These are phyloP conservation scores for Enteromius thamalakanensis DNA, from an alignment of 2,797 vertebrate species.

Conservation along the genomic window DNA sequence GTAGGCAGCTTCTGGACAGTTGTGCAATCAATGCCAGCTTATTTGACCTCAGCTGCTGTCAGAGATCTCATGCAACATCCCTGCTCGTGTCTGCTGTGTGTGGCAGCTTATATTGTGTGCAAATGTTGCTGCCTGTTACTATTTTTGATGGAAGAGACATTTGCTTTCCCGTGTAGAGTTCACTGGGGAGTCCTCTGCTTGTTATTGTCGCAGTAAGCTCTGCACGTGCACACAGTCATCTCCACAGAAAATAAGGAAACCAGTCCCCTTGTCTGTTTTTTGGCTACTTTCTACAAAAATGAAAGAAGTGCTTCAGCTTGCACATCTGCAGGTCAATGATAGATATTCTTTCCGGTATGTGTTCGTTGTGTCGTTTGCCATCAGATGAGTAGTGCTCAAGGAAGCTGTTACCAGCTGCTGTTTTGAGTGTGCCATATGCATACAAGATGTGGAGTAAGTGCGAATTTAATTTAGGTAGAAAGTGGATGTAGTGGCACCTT, in stretches of 20 bases:
- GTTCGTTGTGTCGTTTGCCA: conserved; percentile 35
- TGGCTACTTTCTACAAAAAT: conserved; percentile 27
- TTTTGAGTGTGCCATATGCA: conserved; percentile 38
- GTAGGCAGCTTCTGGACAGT: conserved; percentile 39
- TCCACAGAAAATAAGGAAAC: conserved; percentile 66
- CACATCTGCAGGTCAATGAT: conserved; percentile 42
- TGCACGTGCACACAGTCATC: conserved; percentile 62
- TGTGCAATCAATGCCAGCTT: conserved; percentile 48
- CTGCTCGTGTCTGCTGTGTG: conserved; percentile 64
- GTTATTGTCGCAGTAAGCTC: conserved; percentile 73
- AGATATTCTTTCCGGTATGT: conserved; percentile 26
- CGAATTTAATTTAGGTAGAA: neutral
- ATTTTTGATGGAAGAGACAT: conserved; percentile 71
- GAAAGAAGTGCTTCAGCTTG: conserved; percentile 44
- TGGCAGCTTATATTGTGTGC: conserved; percentile 66
- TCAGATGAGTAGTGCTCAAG: conserved; percentile 46
- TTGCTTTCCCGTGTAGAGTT: conserved; percentile 72
- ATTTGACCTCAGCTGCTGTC: conserved; percentile 36
- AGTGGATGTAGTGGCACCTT: neutral
- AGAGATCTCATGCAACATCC: conserved; percentile 50
- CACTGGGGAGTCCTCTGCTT: conserved; percentile 64
- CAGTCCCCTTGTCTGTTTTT: conserved; percentile 62
- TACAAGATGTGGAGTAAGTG: conserved; percentile 15
- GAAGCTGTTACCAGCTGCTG: conserved; percentile 48
- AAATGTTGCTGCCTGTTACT: conserved; percentile 67